phyloP scores from a whole-genome alignment of 2,113 vertebrate species.

The Pygathrix nemaeus region DNA sequence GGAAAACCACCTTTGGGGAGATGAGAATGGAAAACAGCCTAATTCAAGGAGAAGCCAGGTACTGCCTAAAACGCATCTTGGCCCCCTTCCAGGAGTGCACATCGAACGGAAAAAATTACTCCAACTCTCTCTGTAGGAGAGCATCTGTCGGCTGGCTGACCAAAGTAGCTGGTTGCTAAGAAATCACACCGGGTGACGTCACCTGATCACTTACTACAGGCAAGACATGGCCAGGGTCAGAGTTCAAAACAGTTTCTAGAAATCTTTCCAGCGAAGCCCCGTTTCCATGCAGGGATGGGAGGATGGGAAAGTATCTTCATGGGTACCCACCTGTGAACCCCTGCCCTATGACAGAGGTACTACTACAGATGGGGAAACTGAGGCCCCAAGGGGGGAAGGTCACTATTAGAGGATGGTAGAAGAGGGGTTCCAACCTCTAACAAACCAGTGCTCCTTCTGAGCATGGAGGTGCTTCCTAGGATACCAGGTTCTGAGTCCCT shows the following conservation, averaged over 20 bases:
- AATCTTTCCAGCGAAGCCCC: neutral
- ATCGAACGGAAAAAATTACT: slow-evolving; percentile 75
- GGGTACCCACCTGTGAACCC: neutral
- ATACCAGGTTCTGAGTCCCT: neutral
- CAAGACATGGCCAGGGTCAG: slow-evolving; percentile 20
- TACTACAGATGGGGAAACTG: neutral
- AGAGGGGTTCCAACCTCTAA: neutral
- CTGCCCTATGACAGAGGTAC: neutral
- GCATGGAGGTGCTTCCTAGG: neutral
- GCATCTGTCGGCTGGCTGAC: slow-evolving; percentile 59
- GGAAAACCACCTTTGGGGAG: slow-evolving; percentile 43
- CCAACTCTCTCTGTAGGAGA: slow-evolving; percentile 62
- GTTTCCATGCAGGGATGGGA: neutral
- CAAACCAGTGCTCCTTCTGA: neutral
- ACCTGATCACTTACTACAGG: slow-evolving; percentile 37
- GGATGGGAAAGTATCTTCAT: neutral
- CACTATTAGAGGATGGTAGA: neutral
- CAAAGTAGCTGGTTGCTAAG: slow-evolving; percentile 76
- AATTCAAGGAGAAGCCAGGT: slow-evolving; percentile 71
- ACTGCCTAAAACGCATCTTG: slow-evolving; percentile 75
- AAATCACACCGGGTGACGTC: slow-evolving; percentile 35
- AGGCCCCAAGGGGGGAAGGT: neutral
- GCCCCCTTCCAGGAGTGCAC: slow-evolving; percentile 73
- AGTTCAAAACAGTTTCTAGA: neutral
- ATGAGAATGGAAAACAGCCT: slow-evolving; percentile 54